A percentile compares a stretch with the other conserved stretches of the same genome.
Conservation (phyloP, 2,113 vertebrate genomes). For the Harpagus bidentatus region DNA sequence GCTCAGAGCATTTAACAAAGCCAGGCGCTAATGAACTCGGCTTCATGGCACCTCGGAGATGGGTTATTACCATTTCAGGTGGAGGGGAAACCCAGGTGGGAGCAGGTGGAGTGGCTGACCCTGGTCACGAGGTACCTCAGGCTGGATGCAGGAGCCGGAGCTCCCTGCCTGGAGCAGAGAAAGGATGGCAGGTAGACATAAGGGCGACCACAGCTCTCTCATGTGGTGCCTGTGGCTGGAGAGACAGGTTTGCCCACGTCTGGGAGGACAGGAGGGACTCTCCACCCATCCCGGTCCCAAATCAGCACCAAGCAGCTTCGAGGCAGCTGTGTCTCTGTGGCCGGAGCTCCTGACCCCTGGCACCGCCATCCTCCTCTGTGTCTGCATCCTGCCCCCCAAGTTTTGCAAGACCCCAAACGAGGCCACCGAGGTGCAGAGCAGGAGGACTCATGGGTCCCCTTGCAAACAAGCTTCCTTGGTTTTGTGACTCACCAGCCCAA, state of each 20-base stretch:
- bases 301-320: neutral
- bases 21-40: neutral
- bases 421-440: rapidly evolving
- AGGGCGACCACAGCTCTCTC: neutral
- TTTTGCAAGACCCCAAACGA: neutral
- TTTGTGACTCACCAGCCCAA: neutral
- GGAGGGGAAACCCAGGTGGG: neutral
- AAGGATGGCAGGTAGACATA: neutral
- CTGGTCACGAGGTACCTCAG: neutral
- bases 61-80: neutral
- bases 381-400: neutral
- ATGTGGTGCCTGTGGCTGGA: constrained; percentile 11
- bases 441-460: neutral
- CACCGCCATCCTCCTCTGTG: rapidly evolving
- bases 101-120: neutral
- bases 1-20: neutral
- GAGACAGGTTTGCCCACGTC: neutral
- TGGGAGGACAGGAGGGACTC: neutral
- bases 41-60: rapidly evolving
- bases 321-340: neutral
- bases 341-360: rapidly evolving
- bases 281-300: neutral
- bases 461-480: neutral
- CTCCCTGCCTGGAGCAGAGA: neutral
- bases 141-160: neutral